Base-by-base conservation (phyloP, 1,140 invertebrate species). In the Orchestia grillus region DNA sequence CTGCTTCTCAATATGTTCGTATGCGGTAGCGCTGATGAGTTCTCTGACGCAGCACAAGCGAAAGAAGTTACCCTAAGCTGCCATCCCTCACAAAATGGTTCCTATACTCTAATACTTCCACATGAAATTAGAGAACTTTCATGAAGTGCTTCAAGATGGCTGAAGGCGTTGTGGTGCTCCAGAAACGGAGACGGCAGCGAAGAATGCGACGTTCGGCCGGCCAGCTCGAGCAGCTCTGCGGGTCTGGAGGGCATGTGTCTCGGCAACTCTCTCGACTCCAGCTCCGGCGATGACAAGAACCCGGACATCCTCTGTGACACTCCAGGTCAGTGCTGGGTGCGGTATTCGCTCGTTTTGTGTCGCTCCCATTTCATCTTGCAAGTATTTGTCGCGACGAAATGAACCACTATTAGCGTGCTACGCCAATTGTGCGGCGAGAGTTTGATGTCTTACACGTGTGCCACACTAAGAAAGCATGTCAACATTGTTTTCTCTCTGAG, bases 201-300 rank as follows among this genome's bases (percentile, higher is more conserved):
- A 41, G 87, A 94, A 11, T 57, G 53, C 90, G 96, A 94, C 19
- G 77, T 57, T 1, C 28, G 91, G 44, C 88, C 87, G n/a, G 57
- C 96, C 45, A 96, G 47, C 90, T 95, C 91, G 53, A 94, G 96
- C 96, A 96, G 47, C 47, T 53, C 47, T 53, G 47, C 47, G 8
- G 92, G 92, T 4, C 44, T 94, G 40, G 96, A 96, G 23, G 95
- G 95, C 6, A 53, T 87, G 28, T 96, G 87, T 19, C 44, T 91
- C 0, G 95, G 88, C 95, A 87, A 88, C 87, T 87, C 95, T 40
- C 44, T 91, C 40, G 95, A 96, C 87, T 44, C 88, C 57, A 96
- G 87, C 47, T 62, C 87, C n/a, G 95, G 43, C 16, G 95, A 96
- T 62, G 95, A 96, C 87, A 96, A 91, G 95, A 96, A 96, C 43